Conservation (phyloP, 2,797 vertebrate species). For the Eulemur mongoz region DNA sequence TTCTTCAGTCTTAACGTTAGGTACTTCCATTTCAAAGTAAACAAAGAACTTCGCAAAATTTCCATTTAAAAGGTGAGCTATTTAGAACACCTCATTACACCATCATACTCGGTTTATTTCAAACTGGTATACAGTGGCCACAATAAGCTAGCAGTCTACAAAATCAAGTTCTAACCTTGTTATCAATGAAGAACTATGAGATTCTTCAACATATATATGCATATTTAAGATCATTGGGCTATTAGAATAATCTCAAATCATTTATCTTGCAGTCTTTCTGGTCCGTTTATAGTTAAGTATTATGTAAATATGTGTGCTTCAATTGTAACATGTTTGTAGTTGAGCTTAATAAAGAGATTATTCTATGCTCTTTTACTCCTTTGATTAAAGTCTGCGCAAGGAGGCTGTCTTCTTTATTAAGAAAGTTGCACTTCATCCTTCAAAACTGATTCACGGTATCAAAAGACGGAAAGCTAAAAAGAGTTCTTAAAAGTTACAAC, state of each 20-base stretch:
- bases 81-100: neutral
- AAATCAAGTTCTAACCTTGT: neutral
- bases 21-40: neutral
- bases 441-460: slow-evolving; percentile 69
- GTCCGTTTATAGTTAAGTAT: slow-evolving; percentile 11
- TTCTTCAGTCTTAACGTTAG: neutral
- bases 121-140: neutral
- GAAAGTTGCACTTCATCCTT: slow-evolving; percentile 68
- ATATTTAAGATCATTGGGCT: neutral
- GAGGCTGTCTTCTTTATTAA: slow-evolving; percentile 54
- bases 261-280: neutral
- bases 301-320: slow-evolving; percentile 35
- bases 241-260: neutral
- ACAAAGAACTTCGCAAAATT: neutral
- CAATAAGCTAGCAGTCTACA: neutral
- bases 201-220: neutral
- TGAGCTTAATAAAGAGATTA: slow-evolving; percentile 47
- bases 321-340: neutral
- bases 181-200: neutral
- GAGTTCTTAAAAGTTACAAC: slow-evolving; percentile 54
- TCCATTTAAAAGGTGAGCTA: neutral
- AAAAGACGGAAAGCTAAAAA: slow-evolving; percentile 62
- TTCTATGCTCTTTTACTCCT: neutral
- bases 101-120: neutral
- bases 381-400: slow-evolving; percentile 38